These are phyloP conservation scores for Phyllotreta striolata DNA, from an alignment of 2,888 invertebrate genomes.

Conservation along the genomic window DNA sequence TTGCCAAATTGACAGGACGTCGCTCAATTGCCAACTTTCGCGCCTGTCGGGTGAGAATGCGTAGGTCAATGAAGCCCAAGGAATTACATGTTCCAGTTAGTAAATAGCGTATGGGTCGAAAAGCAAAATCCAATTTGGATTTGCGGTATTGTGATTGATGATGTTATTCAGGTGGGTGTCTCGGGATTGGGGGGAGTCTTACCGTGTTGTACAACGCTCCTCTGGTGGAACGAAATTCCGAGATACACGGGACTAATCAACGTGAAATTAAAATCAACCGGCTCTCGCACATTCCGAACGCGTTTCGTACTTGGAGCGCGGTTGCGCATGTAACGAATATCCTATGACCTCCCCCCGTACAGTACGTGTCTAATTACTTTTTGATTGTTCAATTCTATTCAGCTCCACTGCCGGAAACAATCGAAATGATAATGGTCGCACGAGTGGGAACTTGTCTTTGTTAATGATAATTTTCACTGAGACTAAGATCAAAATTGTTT, in stretches of 20 bases:
- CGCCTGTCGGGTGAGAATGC: too few relatives aligned
- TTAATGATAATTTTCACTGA: too few relatives aligned
- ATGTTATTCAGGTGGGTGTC: conserved; percentile 54
- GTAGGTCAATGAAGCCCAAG: conserved; percentile 34
- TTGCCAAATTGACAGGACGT: too few relatives aligned
- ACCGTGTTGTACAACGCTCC: conserved; percentile 42
- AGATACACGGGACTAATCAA: conserved; percentile 43
- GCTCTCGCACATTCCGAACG: conserved; percentile 33
- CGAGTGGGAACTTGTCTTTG: too few relatives aligned
- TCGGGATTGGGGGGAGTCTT: conserved; percentile 49
- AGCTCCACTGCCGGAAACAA: not conserved
- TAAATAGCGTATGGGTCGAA: conserved; percentile 37
- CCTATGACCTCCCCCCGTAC: conserved; percentile 31
- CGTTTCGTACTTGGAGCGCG: conserved; percentile 22
- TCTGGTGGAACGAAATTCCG: conserved; percentile 25
- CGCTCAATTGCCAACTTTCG: too few relatives aligned
- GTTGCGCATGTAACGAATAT: conserved; percentile 26
- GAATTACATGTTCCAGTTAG: conserved; percentile 34
- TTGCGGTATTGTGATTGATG: conserved; percentile 56
- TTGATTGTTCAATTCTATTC: conserved; percentile 25
- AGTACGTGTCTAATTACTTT: conserved; percentile 32
- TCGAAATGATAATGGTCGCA: conserved; percentile 3
- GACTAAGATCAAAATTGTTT: too few relatives aligned
- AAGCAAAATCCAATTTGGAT: conserved; percentile 54
- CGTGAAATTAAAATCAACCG: conserved; percentile 41